Base-by-base conservation (phyloP, 2,888 invertebrate species). In the Temnothorax rugatulus region DNA sequence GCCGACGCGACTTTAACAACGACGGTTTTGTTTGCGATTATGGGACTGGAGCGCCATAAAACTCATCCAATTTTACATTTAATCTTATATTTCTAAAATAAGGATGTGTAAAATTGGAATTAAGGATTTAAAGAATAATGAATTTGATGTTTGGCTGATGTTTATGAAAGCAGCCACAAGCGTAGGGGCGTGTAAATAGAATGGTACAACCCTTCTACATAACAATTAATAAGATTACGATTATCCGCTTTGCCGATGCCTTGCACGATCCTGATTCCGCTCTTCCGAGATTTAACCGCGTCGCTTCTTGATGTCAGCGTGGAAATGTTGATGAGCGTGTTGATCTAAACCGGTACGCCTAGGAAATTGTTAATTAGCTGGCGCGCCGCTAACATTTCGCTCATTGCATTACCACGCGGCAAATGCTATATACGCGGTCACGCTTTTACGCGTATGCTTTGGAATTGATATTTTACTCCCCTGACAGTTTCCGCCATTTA, bases 351-450 rank as follows among this genome's bases (percentile, higher is more conserved):
- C 29, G 18, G 34, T 73, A 66, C 57, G n/a, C 52, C 21, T 52
- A 15, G 52, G 54, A 54, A 59, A 76, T 68, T 59, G 84, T 83
- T 88, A 84, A 88, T 88, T 84, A 81, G 34, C 50, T 41, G 25
- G 29, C 29, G 64, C 15, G 64, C 15, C 34, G n/a, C 82, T 83
- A 74, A 81, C 41, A 59, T 59, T 59, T 76, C 79, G 76, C 66
- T 77, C 47, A 64, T 77, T 77, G 63, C 73, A 34, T 52, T 25
- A 38, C 8, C 54, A 13, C 41, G 54, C 18, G 34, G 69, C 29
- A 50, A 76, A 57, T 38, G 66, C 64, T 47, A 34, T n/a, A 29
- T 29, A 29, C 29, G 69, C 9, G 29, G 38, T 59, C 50, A 9
- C 25, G 21, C 44, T 73, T 79, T 52, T 63, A 64, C 54, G 9